Percentiles rank a stretch among this genome's conserved stretches.
These are phyloP conservation scores for Papilio demoleus DNA, from an alignment of 2,888 invertebrate species.

Conservation along the genomic window DNA sequence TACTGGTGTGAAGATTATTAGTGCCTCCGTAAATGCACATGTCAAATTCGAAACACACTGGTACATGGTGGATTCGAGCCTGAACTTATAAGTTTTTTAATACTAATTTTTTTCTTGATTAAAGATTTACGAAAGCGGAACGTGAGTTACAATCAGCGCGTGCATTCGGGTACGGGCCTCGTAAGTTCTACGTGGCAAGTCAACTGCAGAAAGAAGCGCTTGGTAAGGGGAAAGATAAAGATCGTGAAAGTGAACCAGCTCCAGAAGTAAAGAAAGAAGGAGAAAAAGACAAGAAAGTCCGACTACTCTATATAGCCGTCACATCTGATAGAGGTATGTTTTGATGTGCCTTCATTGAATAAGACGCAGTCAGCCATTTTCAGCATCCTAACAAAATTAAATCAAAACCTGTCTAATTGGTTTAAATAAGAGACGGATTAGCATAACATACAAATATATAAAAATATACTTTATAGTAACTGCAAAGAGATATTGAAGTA, in stretches of 20 bases:
- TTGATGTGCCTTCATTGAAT: too few species aligned
- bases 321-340: slow-evolving; percentile 87
- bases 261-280: slow-evolving; percentile 61
- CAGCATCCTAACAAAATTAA: background rate
- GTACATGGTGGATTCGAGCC: too few species aligned
- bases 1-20: too few species aligned
- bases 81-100: too few species aligned
- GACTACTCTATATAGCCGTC: slow-evolving; percentile 85
- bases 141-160: slow-evolving; percentile 87
- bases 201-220: slow-evolving; percentile 58
- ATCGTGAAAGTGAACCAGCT: slow-evolving; percentile 42
- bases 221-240: slow-evolving; percentile 51
- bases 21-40: too few species aligned
- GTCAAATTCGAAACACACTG: too few species aligned
- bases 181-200: slow-evolving; percentile 85
- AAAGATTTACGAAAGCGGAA: slow-evolving; percentile 89
- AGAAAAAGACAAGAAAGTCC: slow-evolving; percentile 54
- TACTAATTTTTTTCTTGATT: slow-evolving; percentile 49
- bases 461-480: too few species aligned
- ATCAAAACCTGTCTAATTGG: too few species aligned
- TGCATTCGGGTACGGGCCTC: slow-evolving; percentile 88
- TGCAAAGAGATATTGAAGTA: too few species aligned
- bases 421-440: too few species aligned
- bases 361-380: background rate
- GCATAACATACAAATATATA: too few species aligned